phyloP scores from a whole-genome alignment of 2,888 invertebrate species.

The Hoplodrina blanda region DNA sequence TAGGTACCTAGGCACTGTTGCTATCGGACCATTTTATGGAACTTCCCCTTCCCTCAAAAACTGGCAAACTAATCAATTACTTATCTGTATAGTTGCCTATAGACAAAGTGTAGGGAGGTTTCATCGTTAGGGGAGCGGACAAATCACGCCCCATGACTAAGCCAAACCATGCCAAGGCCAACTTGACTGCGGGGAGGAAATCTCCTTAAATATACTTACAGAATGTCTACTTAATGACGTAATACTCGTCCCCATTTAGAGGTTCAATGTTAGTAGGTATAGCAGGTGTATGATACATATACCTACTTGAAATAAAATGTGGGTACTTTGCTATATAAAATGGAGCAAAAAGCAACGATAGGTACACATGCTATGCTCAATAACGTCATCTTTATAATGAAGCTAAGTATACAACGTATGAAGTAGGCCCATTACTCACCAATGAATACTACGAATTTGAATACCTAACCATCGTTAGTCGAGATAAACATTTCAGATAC shows the following conservation, averaged over 20 bases:
- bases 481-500: slow-evolving; percentile 22
- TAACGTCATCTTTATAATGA: too few species aligned
- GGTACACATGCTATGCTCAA: neutral
- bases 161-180: slow-evolving; percentile 65
- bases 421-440: slow-evolving; percentile 45
- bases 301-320: neutral
- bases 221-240: slow-evolving; percentile 48
- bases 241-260: slow-evolving; percentile 32
- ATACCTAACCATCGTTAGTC: neutral
- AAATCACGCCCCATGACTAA: slow-evolving; percentile 54
- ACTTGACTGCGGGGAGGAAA: slow-evolving; percentile 51
- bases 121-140: slow-evolving; percentile 25
- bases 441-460: slow-evolving; percentile 42
- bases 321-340: neutral
- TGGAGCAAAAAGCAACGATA: slow-evolving; percentile 26
- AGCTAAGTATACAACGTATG: too few species aligned
- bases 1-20: neutral
- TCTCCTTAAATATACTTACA: slow-evolving; percentile 47
- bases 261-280: slow-evolving; percentile 6
- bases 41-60: neutral
- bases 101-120: neutral
- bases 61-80: slow-evolving; percentile 23
- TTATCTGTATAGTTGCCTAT: neutral
- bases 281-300: slow-evolving; percentile 5
- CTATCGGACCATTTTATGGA: slow-evolving; percentile 2